Conservation (phyloP, 1,140 invertebrate genomes). For the Lasaia peninsularis region DNA sequence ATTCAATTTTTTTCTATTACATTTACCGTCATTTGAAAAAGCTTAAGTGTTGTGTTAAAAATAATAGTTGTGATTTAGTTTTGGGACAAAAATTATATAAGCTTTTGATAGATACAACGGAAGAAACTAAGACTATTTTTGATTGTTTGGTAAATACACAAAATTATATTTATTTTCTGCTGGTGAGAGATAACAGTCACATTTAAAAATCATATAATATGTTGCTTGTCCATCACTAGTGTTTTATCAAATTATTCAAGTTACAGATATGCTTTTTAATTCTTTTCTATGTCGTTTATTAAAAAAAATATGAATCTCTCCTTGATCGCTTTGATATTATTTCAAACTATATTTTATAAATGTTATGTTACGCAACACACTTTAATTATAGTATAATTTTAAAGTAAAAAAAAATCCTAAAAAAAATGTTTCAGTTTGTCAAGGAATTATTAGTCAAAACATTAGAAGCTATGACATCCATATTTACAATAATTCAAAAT, state of each 20-base stretch:
- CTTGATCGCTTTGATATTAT: too few species aligned
- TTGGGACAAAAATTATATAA: conserved; percentile 6
- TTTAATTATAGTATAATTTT: too few species aligned
- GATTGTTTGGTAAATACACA: conserved; percentile 2
- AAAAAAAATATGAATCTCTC: too few species aligned
- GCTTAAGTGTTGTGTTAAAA: background rate
- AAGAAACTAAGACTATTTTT: background rate
- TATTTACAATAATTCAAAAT: background rate
- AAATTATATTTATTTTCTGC: too few species aligned
- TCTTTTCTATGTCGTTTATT: too few species aligned
- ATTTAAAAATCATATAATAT: too few species aligned
- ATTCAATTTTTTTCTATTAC: background rate
- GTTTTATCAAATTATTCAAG: too few species aligned
- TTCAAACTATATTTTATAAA: too few species aligned
- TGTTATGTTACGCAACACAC: too few species aligned
- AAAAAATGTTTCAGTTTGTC: background rate
- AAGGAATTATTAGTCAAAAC: background rate
- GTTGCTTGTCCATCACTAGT: too few species aligned
- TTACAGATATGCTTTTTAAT: too few species aligned
- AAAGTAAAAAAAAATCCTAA: background rate
- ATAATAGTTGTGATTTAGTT: background rate
- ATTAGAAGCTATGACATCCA: background rate
- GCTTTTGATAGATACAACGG: background rate
- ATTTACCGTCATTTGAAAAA: background rate
- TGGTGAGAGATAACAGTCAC: too few species aligned